Percentiles rank a stretch among this genome's conserved stretches.
Evolutionary conservation across 2,113 vertebrate genomes (phyloP).

Genomic region (Dascyllus trimaculatus): DNA sequence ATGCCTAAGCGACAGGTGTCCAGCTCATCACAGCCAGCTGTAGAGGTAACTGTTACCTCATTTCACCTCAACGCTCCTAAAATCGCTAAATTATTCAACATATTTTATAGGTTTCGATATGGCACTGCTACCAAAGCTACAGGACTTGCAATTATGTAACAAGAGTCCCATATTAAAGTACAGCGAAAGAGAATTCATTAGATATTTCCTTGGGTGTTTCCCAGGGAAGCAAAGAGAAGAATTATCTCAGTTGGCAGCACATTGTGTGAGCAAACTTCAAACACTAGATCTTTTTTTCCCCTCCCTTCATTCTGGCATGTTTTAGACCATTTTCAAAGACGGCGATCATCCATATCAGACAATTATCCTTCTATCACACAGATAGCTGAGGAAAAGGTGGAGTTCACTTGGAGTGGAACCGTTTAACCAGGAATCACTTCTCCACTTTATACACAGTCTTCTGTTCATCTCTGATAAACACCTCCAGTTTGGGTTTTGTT

Average conservation of each 20-base stretch:
- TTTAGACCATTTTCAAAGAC: conserved; percentile 1
- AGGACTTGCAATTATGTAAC: too few relatives aligned
- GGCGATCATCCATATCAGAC: not conserved
- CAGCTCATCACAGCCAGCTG: too few relatives aligned
- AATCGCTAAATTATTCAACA: too few relatives aligned
- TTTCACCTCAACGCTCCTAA: too few relatives aligned
- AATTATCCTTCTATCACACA: conserved; percentile 5
- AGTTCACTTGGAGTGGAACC: not conserved
- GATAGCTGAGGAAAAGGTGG: conserved; percentile 41
- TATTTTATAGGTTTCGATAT: too few relatives aligned
- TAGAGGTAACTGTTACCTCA: too few relatives aligned
- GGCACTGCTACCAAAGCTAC: too few relatives aligned
- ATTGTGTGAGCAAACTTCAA: conserved; percentile 21
- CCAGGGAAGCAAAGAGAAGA: conserved; percentile 4
- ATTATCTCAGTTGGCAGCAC: conserved; percentile 7
- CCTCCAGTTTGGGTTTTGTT: conserved; percentile 20
- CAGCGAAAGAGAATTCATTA: not conserved
- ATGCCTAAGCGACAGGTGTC: too few relatives aligned
- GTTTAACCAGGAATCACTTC: not conserved
- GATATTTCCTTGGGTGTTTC: conserved; percentile 6
- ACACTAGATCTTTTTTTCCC: not conserved
- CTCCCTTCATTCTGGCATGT: not conserved
- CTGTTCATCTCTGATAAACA: conserved; percentile 21
- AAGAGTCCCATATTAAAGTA: too few relatives aligned
- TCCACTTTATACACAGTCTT: conserved; percentile 17